Percentiles rank a stretch among this genome's conserved stretches.
Conservation (phyloP, 2,113 vertebrate species). For the Thryonomys swinderianus region DNA sequence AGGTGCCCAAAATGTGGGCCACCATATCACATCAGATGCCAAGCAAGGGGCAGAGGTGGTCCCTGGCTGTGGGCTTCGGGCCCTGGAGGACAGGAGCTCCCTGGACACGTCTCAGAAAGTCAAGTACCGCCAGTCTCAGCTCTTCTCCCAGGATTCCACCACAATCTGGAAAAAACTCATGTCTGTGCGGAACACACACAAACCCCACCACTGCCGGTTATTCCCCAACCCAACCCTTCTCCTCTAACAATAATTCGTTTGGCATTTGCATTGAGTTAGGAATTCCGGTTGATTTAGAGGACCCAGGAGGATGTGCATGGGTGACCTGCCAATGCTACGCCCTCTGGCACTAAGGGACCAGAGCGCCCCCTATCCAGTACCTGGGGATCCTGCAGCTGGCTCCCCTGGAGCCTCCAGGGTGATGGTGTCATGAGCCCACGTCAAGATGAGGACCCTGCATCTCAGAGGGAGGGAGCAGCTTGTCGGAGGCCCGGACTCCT, state of each 20-base stretch:
- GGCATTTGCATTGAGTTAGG: too few species aligned
- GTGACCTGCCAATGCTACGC: too few species aligned
- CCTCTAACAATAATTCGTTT: background rate
- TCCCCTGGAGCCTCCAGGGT: background rate
- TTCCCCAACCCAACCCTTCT: background rate
- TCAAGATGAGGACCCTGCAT: background rate
- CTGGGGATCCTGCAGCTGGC: background rate
- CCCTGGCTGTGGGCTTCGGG: too few species aligned
- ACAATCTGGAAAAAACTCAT: background rate
- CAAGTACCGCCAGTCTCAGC: background rate
- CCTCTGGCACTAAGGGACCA: background rate
- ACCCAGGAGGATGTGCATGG: too few species aligned
- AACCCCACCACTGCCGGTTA: too few species aligned
- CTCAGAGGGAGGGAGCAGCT: background rate
- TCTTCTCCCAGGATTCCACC: too few species aligned
- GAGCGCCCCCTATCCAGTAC: background rate
- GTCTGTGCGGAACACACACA: background rate
- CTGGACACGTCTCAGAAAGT: background rate
- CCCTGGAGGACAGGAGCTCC: rapidly evolving
- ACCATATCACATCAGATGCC: background rate
- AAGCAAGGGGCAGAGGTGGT: background rate
- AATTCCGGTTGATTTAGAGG: background rate
- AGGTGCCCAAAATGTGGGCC: background rate
- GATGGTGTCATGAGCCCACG: too few species aligned
- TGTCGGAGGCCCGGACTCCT: background rate